Evolutionary conservation across 2,113 vertebrate species (phyloP).

Genomic region (Puma concolor): DNA sequence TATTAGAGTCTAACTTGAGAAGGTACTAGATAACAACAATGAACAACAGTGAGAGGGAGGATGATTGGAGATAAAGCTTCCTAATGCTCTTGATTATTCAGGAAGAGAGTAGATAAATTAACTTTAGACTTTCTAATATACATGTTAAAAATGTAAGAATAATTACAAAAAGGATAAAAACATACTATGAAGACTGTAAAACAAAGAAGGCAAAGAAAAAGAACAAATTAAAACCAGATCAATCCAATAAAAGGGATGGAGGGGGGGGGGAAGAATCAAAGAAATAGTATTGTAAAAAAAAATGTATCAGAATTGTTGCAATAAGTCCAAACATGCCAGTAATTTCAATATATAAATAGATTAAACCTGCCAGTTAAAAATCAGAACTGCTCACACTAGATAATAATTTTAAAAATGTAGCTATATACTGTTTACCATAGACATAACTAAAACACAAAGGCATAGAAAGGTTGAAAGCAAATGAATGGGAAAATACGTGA

Average conservation of each 20-base stretch:
- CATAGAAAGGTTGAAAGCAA: constrained; percentile 18
- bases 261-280: neutral
- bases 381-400: neutral
- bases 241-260: neutral
- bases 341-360: neutral
- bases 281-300: neutral
- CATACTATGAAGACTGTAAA: neutral
- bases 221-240: neutral
- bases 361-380: constrained; percentile 50
- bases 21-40: neutral
- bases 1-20: neutral
- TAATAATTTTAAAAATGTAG: neutral
- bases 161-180: neutral
- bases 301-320: neutral
- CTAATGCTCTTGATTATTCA: neutral
- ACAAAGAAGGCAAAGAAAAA: constrained; percentile 2
- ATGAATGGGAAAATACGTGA: constrained; percentile 17
- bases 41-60: neutral
- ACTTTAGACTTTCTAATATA: neutral
- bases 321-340: constrained; percentile 18
- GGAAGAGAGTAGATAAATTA: neutral
- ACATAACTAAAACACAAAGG: neutral
- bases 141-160: neutral
- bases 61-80: neutral
- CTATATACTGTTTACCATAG: neutral